Base-by-base conservation (phyloP, 1,140 invertebrate genomes). In the Lepeophtheirus salmonis region DNA sequence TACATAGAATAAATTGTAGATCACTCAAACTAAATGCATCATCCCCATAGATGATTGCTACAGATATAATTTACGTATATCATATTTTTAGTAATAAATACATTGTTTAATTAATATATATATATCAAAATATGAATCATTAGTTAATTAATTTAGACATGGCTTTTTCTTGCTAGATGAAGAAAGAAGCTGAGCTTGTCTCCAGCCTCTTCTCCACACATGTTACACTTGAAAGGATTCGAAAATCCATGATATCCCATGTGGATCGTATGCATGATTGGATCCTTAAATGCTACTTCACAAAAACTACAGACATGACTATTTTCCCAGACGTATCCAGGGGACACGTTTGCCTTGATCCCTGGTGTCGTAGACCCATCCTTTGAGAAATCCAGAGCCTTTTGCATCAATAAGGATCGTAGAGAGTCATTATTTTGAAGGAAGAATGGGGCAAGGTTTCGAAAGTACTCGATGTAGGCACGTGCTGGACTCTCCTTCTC, bases 171-270 rank as follows among this genome's bases (percentile, higher is more conserved):
- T 3, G 84, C 83, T 63, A 97, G 83, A 70, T 97, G 94, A 0
- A 94, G 74, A 69, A 89, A 95, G 70, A 97, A 96, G 0, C 83
- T 78, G 0, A 95, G 77, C 65, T 83, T 83, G 67, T 96, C 84
- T 1, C 77, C 69, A 62, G 82, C 84, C 61, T 80, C 71, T 60
- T 86, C 78, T 1, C 91, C 91, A 70, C 92, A 97, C 75, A 87
- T 85, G 73, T 92, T 92, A 72, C 94, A 97, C 63, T 83, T 85
- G 70, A 87, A 95, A 0, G 92, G 91, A 70, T 94, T 80, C 17
- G 17, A 24, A 72, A 80, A 85, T 2, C 83, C 84, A 70, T 98
- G 94, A 71, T 89, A 96, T 58, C 87, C 86, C 86, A 94, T 94
- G 72, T 98, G 94, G 67, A 95, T 85, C 0, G 82, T 83, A 72